Conservation (phyloP, 1,140 invertebrate genomes). For the Potamilus streckersoni region DNA sequence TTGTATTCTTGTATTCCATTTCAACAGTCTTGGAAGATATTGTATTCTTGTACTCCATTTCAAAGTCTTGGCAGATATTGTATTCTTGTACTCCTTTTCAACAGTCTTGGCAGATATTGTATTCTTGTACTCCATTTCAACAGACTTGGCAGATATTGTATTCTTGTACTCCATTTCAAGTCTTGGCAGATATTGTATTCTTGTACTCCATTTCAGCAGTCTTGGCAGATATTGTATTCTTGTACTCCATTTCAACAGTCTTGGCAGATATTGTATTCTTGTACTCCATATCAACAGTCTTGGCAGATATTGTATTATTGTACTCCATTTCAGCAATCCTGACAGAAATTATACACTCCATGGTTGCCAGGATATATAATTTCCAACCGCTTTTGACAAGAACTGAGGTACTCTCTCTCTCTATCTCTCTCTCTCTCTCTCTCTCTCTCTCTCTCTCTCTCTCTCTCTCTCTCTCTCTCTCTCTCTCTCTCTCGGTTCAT, state of each 20-base stretch:
- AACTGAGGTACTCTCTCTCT: constrained; percentile 58
- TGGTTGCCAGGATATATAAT: constrained; percentile 60
- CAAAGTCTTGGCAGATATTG: constrained; percentile 60
- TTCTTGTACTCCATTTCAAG: constrained; percentile 33
- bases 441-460: no score
- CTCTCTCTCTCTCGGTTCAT: no score
- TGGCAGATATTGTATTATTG: no score
- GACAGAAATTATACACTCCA: constrained; percentile 56
- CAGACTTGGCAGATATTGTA: no score
- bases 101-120: no score
- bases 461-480: no score
- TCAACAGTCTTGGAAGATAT: no score
- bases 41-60: constrained; percentile 24
- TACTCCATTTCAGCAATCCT: constrained; percentile 50
- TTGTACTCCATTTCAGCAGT: constrained; percentile 50
- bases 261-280: no score
- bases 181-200: constrained; percentile 57
- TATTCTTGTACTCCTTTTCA: constrained; percentile 42
- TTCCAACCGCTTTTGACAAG: constrained; percentile 65
- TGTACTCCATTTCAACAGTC: constrained; percentile 29
- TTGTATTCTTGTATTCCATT: no score
- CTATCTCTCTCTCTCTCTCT: no score
- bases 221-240: constrained; percentile 55
- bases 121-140: no score
- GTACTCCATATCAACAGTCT: no score